Conservation (phyloP, 2,888 invertebrate genomes). For the Nasonovia ribisnigri region DNA sequence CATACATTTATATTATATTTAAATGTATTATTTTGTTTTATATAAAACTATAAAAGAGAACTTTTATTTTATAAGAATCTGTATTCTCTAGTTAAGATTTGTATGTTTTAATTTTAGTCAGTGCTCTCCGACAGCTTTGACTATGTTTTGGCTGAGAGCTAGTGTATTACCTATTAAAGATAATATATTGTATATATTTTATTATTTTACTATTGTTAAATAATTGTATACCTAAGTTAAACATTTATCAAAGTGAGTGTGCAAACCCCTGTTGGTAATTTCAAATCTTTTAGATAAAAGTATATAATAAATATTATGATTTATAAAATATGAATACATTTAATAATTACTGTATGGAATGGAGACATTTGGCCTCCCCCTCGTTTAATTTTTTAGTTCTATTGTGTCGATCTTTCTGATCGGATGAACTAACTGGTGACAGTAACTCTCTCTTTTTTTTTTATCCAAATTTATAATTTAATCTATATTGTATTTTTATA, state of each 20-base stretch:
- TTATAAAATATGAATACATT: no score
- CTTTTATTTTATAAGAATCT: neutral
- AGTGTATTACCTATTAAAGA: neutral
- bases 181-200: neutral
- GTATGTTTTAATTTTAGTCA: neutral
- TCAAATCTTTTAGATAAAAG: no score
- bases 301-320: no score
- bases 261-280: neutral
- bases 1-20: neutral
- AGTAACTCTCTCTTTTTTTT: no score
- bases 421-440: no score
- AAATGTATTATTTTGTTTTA: neutral
- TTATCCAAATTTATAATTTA: no score
- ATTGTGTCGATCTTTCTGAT: no score
- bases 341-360: no score
- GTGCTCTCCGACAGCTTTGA: neutral
- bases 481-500: no score
- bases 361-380: no score
- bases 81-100: neutral
- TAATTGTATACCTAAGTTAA: neutral
- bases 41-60: neutral
- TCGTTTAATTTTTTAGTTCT: no score
- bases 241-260: neutral
- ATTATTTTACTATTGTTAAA: neutral
- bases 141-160: neutral